Base-by-base conservation (phyloP, 2,888 invertebrate genomes). In the Epiblema foenella region DNA sequence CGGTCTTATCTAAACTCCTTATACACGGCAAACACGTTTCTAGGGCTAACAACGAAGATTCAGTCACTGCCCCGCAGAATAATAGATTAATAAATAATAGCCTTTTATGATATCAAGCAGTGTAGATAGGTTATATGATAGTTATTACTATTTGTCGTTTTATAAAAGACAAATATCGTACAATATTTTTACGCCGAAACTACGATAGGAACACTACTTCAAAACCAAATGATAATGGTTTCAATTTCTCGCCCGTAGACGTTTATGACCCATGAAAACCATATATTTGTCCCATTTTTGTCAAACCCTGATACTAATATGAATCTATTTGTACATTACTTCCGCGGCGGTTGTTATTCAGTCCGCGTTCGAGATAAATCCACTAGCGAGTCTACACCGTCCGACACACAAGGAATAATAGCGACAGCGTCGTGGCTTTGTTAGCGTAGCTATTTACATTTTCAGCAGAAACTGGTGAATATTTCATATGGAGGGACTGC, bases 401-500 rank as follows among this genome's bases (percentile, higher is more conserved):
- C 64, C 64, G 33, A 60, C 20, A 24, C 10, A 57, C 57, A 51
- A 64, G 64, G 64, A 64, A 54, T 64, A 54, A 64, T 54, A 39
- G 64, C 52, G 52, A 52, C 64, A 54, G n/a, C 33, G 39, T 39
- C 52, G 52, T n/a, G 39, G 62, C 62, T 62, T 54, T 54, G 64
- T 51, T 64, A 39, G 64, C 39, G 10, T 37, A 33, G 52, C 39
- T 18, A 37, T 54, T 52, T 64, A 64, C 52, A 54, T 37, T 52
- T 64, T 37, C 64, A 54, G 20, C 64, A 54, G 52, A 37, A 33
- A 64, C 64, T 64, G 39, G 52, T 64, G 39, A 64, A 64, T 64
- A 54, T 51, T 54, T 64, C 24, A 64, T 54, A 54, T 37, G 20
- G 20, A 54, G 20, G n/a, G 49, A 18, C 33, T 7, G 15, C 10